Conservation (phyloP, 2,888 invertebrate species). For the Petrolisthes manimaculis region DNA sequence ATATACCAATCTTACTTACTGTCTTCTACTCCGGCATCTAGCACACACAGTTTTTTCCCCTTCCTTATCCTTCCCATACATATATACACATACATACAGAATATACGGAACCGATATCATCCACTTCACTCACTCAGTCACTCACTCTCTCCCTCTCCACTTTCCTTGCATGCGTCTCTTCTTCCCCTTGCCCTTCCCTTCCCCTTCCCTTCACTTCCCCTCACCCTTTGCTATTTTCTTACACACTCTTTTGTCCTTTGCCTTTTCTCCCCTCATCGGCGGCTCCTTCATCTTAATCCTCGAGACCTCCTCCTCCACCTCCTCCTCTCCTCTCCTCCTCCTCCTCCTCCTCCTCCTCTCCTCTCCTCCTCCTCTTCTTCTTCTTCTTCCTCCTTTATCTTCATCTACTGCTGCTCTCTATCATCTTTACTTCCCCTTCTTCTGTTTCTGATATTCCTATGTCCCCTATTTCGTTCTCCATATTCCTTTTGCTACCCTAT, state of each 20-base stretch:
- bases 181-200: background rate
- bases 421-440: background rate
- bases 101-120: too few relatives aligned
- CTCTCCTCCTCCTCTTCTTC: background rate
- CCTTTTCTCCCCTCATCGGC: background rate
- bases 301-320: too few relatives aligned
- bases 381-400: background rate
- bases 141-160: too few relatives aligned
- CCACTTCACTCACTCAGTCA: too few relatives aligned
- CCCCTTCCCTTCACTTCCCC: background rate
- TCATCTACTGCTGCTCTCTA: background rate
- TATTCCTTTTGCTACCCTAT: background rate
- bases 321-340: background rate
- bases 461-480: background rate
- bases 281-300: background rate
- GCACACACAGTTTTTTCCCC: too few relatives aligned
- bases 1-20: too few relatives aligned
- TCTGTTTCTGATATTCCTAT: background rate
- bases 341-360: background rate
- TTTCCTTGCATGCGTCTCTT: background rate
- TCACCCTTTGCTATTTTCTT: background rate
- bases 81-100: too few relatives aligned
- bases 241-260: background rate
- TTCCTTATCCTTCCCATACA: background rate
- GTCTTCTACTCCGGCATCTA: too few relatives aligned